These are phyloP conservation scores for Esox masquinongy DNA, from an alignment of 2,797 vertebrate species.

Conservation along the genomic window DNA sequence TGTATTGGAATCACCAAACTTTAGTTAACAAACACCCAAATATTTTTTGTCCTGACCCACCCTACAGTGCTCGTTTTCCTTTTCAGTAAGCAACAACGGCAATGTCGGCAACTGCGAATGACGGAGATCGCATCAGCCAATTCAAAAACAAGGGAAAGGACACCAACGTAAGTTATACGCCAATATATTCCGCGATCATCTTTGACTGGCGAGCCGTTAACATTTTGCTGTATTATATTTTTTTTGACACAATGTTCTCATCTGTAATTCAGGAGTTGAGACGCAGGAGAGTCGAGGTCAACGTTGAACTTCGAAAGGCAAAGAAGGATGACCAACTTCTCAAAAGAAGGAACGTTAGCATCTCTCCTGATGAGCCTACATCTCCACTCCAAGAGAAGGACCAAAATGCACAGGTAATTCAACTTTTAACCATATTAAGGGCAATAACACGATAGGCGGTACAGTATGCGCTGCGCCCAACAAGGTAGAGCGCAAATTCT, in stretches of 20 bases:
- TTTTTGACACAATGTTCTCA: too few species aligned
- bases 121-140: slow-evolving; percentile 77
- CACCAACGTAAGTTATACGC: slow-evolving; percentile 73
- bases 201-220: neutral
- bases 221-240: neutral
- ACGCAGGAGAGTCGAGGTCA: slow-evolving; percentile 85
- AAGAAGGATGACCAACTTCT: slow-evolving; percentile 94
- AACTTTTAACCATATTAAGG: neutral
- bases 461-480: too few species aligned
- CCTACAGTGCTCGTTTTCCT: neutral
- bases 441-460: neutral
- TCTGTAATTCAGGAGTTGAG: slow-evolving; percentile 79
- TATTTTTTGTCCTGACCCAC: neutral
- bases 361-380: slow-evolving; percentile 75
- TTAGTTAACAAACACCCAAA: too few species aligned
- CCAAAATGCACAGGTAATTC: slow-evolving; percentile 76
- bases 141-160: slow-evolving; percentile 97
- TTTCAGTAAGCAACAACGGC: slow-evolving; percentile 15
- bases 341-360: slow-evolving; percentile 87
- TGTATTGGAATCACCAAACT: too few species aligned
- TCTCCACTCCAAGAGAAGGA: slow-evolving; percentile 81
- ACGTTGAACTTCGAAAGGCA: slow-evolving; percentile 88
- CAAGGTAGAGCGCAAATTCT: too few species aligned
- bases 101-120: slow-evolving; percentile 77
- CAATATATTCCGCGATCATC: neutral